Evolutionary conservation across 1,140 invertebrate genomes (phyloP), one percentile per base, ranked within the genome.

Genomic region (Ostrea denselamellosa): DNA sequence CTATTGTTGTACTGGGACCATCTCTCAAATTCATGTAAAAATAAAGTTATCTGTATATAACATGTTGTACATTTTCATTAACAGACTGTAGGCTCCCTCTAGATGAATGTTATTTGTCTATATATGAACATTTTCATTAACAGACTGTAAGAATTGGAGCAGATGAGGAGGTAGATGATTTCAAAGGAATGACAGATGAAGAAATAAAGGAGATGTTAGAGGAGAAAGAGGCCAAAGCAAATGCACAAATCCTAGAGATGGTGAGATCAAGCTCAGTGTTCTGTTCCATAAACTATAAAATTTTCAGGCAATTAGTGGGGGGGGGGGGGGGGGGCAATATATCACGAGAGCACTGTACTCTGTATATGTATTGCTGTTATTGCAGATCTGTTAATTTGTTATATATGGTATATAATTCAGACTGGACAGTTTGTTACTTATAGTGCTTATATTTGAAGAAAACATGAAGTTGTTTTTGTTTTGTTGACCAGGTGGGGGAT

Each of bases 221-320:
- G 92, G 97, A 98, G 85, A 97, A 97, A 91, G 99, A 99, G 95
- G 98, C 98, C 0, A 98, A 98, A 95, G 98, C 99, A 22, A 96
- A 98, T 92, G 99, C 99, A 10, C 99, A 99, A 25, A 98, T 99
- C 90, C 95, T 99, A 65, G 99, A 99, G 96, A 99, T 99, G 95
- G 98, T 95, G 90, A 92, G 88, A 1, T 22, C 1, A 53, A 10
- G 5, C 5, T 44, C 34, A 2, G 34, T 44, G 5, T 44, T 44
- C 34, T 44, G 34, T 44, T 44, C 34, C 34, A 44, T n/a, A n/a
- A n/a, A n/a, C n/a, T n/a, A n/a, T n/a, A n/a, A n/a, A n/a, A n/a
- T n/a, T n/a, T n/a, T n/a, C n/a, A n/a, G n/a, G n/a, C n/a, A n/a
- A n/a, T n/a, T n/a, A n/a, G n/a, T n/a, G n/a, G n/a, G n/a, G n/a